phyloP scores from a whole-genome alignment of 2,888 invertebrate genomes.

The Plagiodera versicolora region DNA sequence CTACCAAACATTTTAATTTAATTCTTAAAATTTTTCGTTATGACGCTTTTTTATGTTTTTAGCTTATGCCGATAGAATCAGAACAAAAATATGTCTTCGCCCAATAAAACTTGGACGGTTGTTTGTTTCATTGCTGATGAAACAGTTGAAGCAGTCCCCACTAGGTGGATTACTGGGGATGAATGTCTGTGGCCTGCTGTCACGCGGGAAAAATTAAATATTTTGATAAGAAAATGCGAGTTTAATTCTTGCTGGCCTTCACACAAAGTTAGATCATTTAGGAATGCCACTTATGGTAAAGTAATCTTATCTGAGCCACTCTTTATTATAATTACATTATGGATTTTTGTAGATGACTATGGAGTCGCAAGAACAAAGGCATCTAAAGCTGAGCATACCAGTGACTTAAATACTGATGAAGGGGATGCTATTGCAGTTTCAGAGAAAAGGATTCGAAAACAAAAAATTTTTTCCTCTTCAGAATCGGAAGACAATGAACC shows the following conservation, averaged over 20 bases:
- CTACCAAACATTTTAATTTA: no score
- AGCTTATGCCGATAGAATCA: no score
- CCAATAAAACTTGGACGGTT: neutral
- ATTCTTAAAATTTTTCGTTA: no score
- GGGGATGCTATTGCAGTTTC: neutral
- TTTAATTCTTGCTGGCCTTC: slow-evolving; percentile 12
- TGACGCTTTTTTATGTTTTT: no score
- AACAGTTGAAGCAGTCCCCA: slow-evolving; percentile 20
- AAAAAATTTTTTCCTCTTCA: neutral
- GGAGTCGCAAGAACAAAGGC: slow-evolving; percentile 8
- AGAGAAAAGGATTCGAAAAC: neutral
- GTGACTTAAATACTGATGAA: slow-evolving; percentile 11
- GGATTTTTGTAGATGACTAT: no score
- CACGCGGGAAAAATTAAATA: slow-evolving; percentile 13
- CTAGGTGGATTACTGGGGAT: slow-evolving; percentile 15
- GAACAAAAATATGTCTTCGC: neutral
- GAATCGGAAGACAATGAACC: neutral
- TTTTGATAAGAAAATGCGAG: slow-evolving; percentile 7
- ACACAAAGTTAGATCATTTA: slow-evolving; percentile 12
- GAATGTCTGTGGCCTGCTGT: slow-evolving; percentile 20
- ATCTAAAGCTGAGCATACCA: slow-evolving; percentile 5
- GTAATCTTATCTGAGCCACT: neutral
- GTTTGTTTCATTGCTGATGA: slow-evolving; percentile 14
- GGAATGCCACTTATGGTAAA: slow-evolving; percentile 8
- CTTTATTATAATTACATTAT: neutral